Conservation (phyloP, 2,113 vertebrate species). For the Cochlearius cochlearius region DNA sequence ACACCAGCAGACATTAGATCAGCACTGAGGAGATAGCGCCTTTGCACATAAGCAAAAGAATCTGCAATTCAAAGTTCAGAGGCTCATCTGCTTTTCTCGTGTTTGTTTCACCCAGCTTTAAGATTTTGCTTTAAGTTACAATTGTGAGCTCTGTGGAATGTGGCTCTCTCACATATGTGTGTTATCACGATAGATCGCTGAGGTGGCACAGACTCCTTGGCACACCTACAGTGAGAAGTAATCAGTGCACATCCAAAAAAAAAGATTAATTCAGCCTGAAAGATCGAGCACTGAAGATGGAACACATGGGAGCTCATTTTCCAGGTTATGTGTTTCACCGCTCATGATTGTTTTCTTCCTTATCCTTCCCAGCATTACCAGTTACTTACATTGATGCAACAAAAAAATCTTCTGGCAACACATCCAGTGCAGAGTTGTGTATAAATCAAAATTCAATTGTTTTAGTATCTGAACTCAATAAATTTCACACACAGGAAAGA, state of each 20-base stretch:
- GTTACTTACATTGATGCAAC: neutral
- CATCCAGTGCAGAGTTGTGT: neutral
- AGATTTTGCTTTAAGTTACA: neutral
- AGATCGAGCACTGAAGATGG: neutral
- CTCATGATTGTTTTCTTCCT: neutral
- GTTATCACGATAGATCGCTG: neutral
- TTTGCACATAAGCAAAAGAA: neutral
- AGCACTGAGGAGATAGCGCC: neutral
- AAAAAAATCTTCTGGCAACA: neutral
- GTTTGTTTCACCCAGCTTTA: neutral
- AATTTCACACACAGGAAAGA: neutral
- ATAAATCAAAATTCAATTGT: constrained; percentile 38
- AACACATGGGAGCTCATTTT: neutral
- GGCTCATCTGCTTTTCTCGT: neutral
- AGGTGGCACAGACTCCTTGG: neutral
- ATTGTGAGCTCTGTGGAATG: neutral
- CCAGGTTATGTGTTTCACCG: neutral
- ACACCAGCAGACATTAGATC: neutral
- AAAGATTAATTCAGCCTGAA: neutral
- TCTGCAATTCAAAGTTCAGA: neutral
- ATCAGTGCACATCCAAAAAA: neutral
- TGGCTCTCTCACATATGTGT: neutral
- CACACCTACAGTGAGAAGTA: neutral
- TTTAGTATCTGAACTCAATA: neutral
- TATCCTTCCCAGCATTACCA: neutral